Base-by-base conservation (phyloP, 1,140 invertebrate genomes). In the Armadillidium nasatum region DNA sequence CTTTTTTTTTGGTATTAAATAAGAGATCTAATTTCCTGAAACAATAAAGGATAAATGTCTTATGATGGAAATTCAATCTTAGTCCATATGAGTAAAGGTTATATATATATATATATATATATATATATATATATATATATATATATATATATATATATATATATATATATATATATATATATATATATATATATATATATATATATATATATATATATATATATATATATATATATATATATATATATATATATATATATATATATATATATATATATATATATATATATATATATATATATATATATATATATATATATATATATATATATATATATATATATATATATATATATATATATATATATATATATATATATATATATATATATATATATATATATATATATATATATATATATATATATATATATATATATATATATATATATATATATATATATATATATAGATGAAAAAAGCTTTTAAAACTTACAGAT, bases 151-250 rank as follows among this genome's bases (percentile, higher is more conserved):
- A 60, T 60, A 60, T 21, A 60, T 60, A 60, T 7, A 21, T 60
- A 60, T 21, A 60, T 60, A 60, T 21, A 60, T 60, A 60, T 21
- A 60, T 60, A 60, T 21, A 60, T 60, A 60, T 21, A 60, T 60
- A 60, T 21, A 60, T 60, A 60, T 21, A 60, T 60, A 60, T 21
- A 60, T 60, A 60, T 21, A 60, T 60, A 60, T 21, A 60, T 60
- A 60, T 21, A 60, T 60, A 60, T 21, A 60, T 60, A 60, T 21
- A 60, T 60, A 60, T 60, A 60, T 60, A 21, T 60, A 60, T 60
- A 60, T 60, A 60, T 60, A 60, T 21, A 60, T 60, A 60, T 21
- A 60, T 60, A 60, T 60, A 60, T 60, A 60, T 21, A 60, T 60
- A 60, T 21, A 60, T 60, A 60, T 21, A 60, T 60, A 60, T 21